Percentiles rank a stretch among this genome's conserved stretches.
Conservation (phyloP, 2,888 invertebrate species). For the Nezara viridula region DNA sequence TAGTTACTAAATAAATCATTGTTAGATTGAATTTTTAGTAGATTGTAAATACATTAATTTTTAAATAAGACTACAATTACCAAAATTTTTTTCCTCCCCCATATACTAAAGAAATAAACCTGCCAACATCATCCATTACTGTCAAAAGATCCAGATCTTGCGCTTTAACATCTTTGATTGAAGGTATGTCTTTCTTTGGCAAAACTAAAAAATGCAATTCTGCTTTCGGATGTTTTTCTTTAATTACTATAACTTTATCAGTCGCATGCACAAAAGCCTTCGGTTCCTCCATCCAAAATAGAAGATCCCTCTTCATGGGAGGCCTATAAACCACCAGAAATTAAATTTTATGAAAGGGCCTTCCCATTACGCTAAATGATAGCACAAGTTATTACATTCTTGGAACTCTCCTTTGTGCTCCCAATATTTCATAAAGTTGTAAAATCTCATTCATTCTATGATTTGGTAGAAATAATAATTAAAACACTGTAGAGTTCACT, state of each 20-base stretch:
- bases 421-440: neutral
- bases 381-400: neutral
- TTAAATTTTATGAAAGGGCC: neutral
- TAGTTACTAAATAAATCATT: no score
- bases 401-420: neutral
- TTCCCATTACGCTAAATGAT: neutral
- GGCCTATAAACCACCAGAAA: constrained; percentile 29
- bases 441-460: neutral
- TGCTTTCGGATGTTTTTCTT: constrained; percentile 90
- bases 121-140: constrained; percentile 79
- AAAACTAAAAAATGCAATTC: constrained; percentile 83
- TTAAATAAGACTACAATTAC: constrained; percentile 58
- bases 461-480: neutral
- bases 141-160: constrained; percentile 77
- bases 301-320: constrained; percentile 70
- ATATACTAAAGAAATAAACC: constrained; percentile 71
- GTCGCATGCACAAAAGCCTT: constrained; percentile 76
- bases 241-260: constrained; percentile 79
- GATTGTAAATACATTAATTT: no score
- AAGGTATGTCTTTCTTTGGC: constrained; percentile 79
- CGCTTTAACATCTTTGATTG: constrained; percentile 76
- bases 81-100: constrained; percentile 62
- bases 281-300: constrained; percentile 81
- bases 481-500: neutral
- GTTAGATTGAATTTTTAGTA: no score